Evolutionary conservation across 2,888 invertebrate genomes (phyloP), one percentile per base, ranked within the genome.

Genomic region (Andrena fulva): DNA sequence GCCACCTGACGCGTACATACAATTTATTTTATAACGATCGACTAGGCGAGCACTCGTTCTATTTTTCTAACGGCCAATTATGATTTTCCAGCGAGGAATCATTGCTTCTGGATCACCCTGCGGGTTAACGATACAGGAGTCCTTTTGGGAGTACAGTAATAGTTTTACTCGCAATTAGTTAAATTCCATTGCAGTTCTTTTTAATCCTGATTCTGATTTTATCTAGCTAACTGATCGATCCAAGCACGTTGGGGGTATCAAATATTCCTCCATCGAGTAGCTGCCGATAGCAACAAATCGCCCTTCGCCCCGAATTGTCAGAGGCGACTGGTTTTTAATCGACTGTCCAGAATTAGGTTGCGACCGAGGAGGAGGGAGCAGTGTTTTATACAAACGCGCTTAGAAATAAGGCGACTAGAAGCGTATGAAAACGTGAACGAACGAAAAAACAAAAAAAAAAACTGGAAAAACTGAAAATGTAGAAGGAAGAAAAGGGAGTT

Each of bases 391-490:
- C 33, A 35, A 33, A 24, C 20, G 48, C 16, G 16, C 16, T 16
- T 16, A 27, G 27, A 52, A 54, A 42, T 1, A 16, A 42, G 42
- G 16, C 42, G 42, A 16, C 42, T 42, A 16, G 42, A 3, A n/a
- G 12, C 42, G 56, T 8, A n/a, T n/a, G 7, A 29, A 27, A 5
- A 10, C n/a, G 48, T 6, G 42, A 54, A 54, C 7, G 7, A 72
- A 80, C 64, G 7, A 72, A 80, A 62, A 56, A 73, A n/a, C n/a
- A 75, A 68, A 66, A 50, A 74, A 73, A 52, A 72, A 78, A 81
- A 73, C 68, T 69, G 75, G 85, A 62, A 62, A 42, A 16, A 42
- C 0, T 42, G 42, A 42, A 42, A 42, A 42, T 42, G 42, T 42
- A 42, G 42, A 42, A 42, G 42, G 42, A 33, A 31, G 63, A 54